Base-by-base conservation (phyloP, 2,888 invertebrate genomes). In the Synergus japonicus region DNA sequence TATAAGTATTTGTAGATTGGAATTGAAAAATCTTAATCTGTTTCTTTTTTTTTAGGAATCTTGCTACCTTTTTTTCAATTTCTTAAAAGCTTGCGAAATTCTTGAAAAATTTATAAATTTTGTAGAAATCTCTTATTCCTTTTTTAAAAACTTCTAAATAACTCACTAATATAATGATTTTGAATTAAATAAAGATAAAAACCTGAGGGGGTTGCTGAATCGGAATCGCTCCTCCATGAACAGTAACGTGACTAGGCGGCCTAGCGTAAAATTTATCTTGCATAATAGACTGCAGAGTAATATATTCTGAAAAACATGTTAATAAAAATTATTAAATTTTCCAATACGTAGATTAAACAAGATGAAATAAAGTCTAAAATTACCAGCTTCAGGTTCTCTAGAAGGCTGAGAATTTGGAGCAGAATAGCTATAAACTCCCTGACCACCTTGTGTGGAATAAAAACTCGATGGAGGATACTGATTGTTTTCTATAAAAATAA, bases 131-230 rank as follows among this genome's bases (percentile, higher is more conserved):
- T 4, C 0, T 37, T 37, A 37, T 37, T 37, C 5, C 37, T 37
- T 37, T 37, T 37, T 37, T 37, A 37, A 37, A 37, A 37, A 37
- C 37, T 37, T 37, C 37, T 37, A 37, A 37, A 37, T 37, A 37
- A 37, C 5, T 37, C 37, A 37, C 37, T 4, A 37, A 37, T 37
- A 5, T 37, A 37, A 37, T 37, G 5, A 4, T 5, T 37, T 37
- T 37, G 37, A 5, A 37, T 37, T 5, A 37, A 37, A 37, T 37
- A 37, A 18, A 76, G 18, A 43, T 41, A n/a, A 49, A 81, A 87
- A 93, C 93, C 87, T 93, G 93, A 44, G 93, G 93, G 41, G 93
- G 93, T 81, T 94, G 94, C 86, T 93, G 94, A 81, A 94, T 93
- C 0, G 94, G 93, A 83, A 94, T 93, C 9, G 93, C 91, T 76